Percentiles rank a stretch among this genome's conserved stretches.
These are phyloP conservation scores for Octopus bimaculoides DNA, from an alignment of 1,140 invertebrate species.

Conservation along the genomic window DNA sequence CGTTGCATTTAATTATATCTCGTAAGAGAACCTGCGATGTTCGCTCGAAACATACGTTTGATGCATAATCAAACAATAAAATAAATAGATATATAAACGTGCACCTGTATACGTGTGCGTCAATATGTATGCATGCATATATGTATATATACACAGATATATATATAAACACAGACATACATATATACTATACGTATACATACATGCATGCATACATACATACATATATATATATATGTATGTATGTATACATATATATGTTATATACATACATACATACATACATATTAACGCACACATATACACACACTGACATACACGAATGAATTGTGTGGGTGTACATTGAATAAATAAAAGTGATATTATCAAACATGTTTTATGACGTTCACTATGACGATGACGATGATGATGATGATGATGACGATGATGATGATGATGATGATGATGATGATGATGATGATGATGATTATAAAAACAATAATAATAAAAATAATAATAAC, in stretches of 20 bases:
- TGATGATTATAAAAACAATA: neutral
- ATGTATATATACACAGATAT: neutral
- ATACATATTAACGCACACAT: neutral
- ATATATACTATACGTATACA: neutral
- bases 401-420: neutral
- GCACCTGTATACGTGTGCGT: too few species aligned
- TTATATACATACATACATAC: neutral
- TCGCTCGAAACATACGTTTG: too few species aligned
- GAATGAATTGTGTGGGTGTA: neutral
- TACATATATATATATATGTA: neutral
- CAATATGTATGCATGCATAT: too few species aligned
- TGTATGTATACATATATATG: neutral
- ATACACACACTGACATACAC: neutral
- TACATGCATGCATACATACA: neutral
- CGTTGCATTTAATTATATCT: too few species aligned
- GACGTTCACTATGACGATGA: neutral
- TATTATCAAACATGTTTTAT: neutral
- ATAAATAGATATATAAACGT: too few species aligned
- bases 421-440: rapidly evolving
- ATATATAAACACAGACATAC: neutral
- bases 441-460: rapidly evolving
- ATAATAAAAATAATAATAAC: neutral
- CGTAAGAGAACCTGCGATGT: too few species aligned
- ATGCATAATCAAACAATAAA: too few species aligned
- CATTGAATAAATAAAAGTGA: neutral